phyloP scores from a whole-genome alignment of 2,888 invertebrate species.

The Caradrina clavipalpis region DNA sequence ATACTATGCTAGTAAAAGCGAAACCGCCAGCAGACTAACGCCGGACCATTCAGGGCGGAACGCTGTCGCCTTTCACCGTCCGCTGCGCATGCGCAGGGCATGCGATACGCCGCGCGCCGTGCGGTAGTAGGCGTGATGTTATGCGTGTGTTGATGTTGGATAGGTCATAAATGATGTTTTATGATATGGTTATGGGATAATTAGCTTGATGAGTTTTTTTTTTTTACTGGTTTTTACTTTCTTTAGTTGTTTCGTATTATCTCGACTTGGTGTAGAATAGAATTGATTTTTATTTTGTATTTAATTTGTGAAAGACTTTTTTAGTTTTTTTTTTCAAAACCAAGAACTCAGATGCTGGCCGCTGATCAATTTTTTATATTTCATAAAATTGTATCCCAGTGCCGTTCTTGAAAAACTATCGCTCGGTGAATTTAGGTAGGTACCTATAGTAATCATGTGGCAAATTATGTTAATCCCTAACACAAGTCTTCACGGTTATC shows the following conservation, averaged over 20 bases:
- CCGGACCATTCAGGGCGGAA: slow-evolving; percentile 72
- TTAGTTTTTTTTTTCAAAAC: too few relatives aligned
- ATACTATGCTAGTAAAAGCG: slow-evolving; percentile 69
- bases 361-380: too few relatives aligned
- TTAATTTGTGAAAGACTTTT: too few relatives aligned
- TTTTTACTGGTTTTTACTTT: slow-evolving; percentile 31
- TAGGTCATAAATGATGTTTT: slow-evolving; percentile 26
- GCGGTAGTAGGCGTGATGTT: slow-evolving; percentile 17
- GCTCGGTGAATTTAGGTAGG: too few relatives aligned
- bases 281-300: too few relatives aligned
- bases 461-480: too few relatives aligned
- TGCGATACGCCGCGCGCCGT: slow-evolving; percentile 29
- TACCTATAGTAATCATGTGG: too few relatives aligned
- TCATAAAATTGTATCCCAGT: too few relatives aligned
- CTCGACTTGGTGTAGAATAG: neutral
- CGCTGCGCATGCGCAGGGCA: slow-evolving; percentile 62
- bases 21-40: slow-evolving; percentile 63
- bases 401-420: too few relatives aligned
- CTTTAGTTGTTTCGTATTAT: slow-evolving; percentile 1
- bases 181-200: slow-evolving; percentile 26
- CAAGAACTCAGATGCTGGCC: too few relatives aligned
- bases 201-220: slow-evolving; percentile 15
- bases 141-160: slow-evolving; percentile 20
- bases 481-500: too few relatives aligned
- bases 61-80: slow-evolving; percentile 74